Conservation (phyloP, 2,797 vertebrate species). For the Anniella stebbinsi region DNA sequence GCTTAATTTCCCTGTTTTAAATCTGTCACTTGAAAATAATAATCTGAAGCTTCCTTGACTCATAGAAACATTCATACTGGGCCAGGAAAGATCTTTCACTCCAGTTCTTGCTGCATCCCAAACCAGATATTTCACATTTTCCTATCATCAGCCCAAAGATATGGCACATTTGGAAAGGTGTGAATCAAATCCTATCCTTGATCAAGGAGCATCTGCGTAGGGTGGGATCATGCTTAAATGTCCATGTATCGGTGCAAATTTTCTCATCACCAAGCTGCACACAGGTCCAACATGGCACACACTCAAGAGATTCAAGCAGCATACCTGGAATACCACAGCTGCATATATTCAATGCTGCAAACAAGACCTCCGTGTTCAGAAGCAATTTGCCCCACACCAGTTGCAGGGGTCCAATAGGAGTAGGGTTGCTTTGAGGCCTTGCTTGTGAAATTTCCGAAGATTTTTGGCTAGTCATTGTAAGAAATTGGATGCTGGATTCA, state of each 20-base stretch:
- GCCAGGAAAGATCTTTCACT: background rate
- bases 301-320: background rate
- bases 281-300: background rate
- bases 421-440: no score
- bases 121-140: background rate
- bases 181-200: background rate
- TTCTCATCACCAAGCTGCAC: background rate
- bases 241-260: background rate
- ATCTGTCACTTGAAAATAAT: background rate
- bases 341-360: background rate
- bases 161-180: background rate
- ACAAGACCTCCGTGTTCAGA: no score
- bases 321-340: background rate
- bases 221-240: background rate
- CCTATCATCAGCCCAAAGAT: background rate
- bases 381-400: no score
- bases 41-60: background rate
- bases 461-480: background rate
- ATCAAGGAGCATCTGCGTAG: background rate
- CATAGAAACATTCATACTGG: background rate
- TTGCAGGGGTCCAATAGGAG: no score
- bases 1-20: constrained; percentile 65
- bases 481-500: no score
- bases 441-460: background rate
- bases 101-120: background rate